Evolutionary conservation across 2,888 invertebrate species (phyloP).

Genomic region (Volucella bombylans): DNA sequence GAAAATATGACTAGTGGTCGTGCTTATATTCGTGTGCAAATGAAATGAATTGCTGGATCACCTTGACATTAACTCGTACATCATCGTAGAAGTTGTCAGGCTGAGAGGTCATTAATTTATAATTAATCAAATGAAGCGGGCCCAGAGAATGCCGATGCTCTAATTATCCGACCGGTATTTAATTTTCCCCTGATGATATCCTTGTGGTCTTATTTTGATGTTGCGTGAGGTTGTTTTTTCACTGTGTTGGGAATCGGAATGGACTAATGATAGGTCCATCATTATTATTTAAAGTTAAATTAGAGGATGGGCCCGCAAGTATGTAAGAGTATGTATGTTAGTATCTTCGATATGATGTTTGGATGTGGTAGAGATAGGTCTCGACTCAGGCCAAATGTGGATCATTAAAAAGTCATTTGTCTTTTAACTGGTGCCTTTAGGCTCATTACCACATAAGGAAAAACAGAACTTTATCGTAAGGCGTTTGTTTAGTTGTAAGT

Average conservation of each 20-base stretch:
- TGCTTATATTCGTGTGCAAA: neutral
- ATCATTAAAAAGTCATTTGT: constrained; percentile 71
- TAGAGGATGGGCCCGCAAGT: constrained; percentile 61
- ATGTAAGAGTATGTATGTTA: constrained; percentile 51
- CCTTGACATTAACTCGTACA: constrained; percentile 44
- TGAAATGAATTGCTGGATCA: constrained; percentile 4
- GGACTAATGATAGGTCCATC: constrained; percentile 61
- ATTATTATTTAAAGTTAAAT: constrained; percentile 69
- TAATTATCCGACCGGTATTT: constrained; percentile 61
- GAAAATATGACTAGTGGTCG: neutral
- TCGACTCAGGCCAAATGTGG: constrained; percentile 41
- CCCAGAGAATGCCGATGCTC: constrained; percentile 39
- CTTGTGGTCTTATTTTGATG: constrained; percentile 57
- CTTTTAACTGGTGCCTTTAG: constrained; percentile 26
- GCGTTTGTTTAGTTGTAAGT: constrained; percentile 19
- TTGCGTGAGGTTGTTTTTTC: constrained; percentile 58
- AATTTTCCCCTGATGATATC: constrained; percentile 63
- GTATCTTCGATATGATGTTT: constrained; percentile 26
- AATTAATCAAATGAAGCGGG: constrained; percentile 63
- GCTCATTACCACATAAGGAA: constrained; percentile 11
- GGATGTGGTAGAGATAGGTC: constrained; percentile 18
- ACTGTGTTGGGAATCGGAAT: constrained; percentile 48
- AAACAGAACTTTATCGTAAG: neutral
- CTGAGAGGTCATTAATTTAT: constrained; percentile 50
- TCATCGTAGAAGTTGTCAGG: constrained; percentile 40